These are phyloP conservation scores for Teleiodes luculella DNA, from an alignment of 2,888 invertebrate genomes.

Conservation along the genomic window DNA sequence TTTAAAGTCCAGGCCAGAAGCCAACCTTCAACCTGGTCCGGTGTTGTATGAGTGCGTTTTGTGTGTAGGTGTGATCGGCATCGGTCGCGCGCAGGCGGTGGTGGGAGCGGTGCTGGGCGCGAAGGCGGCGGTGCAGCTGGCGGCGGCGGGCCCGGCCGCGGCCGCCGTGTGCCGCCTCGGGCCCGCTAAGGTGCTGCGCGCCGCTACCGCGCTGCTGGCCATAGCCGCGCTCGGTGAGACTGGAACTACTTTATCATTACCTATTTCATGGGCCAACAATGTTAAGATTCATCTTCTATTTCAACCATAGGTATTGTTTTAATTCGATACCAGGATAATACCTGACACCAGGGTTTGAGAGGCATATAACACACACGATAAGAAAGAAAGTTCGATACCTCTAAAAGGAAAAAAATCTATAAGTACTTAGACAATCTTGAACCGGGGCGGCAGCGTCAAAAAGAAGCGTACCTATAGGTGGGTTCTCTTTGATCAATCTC, in stretches of 20 bases:
- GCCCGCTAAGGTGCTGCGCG: constrained; percentile 46
- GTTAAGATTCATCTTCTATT: too few species aligned
- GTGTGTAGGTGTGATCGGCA: neutral
- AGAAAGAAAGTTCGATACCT: too few species aligned
- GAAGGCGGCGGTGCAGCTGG: constrained; percentile 60
- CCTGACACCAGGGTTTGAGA: too few species aligned
- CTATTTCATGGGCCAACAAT: too few species aligned
- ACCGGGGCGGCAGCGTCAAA: too few species aligned
- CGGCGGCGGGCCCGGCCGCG: constrained; percentile 50
- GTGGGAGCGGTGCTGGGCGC: constrained; percentile 63
- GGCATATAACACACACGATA: too few species aligned
- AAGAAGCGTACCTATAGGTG: too few species aligned
- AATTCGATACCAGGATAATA: neutral
- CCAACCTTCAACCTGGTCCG: too few species aligned
- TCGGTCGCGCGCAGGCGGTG: constrained; percentile 45
- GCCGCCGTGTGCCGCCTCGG: constrained; percentile 51
- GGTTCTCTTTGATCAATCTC: neutral
- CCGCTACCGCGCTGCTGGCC: constrained; percentile 47
- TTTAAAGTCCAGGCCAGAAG: too few species aligned
- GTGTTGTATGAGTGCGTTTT: neutral
- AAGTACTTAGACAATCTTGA: too few species aligned
- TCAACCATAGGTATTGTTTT: too few species aligned
- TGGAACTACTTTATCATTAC: neutral
- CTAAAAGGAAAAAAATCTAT: too few species aligned
- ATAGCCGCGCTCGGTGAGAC: constrained; percentile 44